Conservation (phyloP, 2,888 invertebrate genomes). For the Apodemia hepburni region DNA sequence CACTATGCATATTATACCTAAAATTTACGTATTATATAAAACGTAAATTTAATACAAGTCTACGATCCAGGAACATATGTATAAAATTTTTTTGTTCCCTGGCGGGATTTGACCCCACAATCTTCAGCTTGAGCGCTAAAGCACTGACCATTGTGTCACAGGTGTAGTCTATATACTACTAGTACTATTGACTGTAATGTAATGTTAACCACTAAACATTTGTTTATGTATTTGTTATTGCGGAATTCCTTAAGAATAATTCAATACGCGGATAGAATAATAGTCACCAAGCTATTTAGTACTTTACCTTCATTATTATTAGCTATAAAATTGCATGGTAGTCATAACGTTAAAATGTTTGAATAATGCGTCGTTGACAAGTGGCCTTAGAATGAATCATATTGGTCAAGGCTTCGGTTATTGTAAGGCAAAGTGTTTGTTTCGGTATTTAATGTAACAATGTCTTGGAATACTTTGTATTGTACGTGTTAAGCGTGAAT, state of each 20-base stretch:
- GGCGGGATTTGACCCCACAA: too few species aligned
- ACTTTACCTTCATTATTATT: background rate
- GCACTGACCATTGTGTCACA: too few species aligned
- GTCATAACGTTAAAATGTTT: constrained; percentile 5
- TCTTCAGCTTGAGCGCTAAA: too few species aligned
- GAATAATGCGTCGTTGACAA: constrained; percentile 6
- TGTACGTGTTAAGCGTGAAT: background rate
- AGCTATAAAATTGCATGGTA: background rate
- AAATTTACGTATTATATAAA: too few species aligned
- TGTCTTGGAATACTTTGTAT: background rate
- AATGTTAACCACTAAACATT: background rate
- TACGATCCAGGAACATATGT: too few species aligned
- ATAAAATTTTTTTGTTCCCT: too few species aligned
- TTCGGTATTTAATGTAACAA: background rate
- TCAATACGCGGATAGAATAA: constrained; percentile 7
- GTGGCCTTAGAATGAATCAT: constrained; percentile 18
- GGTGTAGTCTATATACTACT: too few species aligned
- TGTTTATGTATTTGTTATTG: constrained; percentile 8
- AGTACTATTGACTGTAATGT: background rate
- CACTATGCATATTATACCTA: too few species aligned
- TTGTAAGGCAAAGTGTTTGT: constrained; percentile 4
- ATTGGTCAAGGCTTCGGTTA: constrained; percentile 18
- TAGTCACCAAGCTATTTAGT: background rate
- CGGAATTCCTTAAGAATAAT: constrained; percentile 6
- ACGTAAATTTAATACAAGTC: too few species aligned